These are phyloP conservation scores for Cosmia pyralina DNA, from an alignment of 2,888 invertebrate species.

Conservation along the genomic window DNA sequence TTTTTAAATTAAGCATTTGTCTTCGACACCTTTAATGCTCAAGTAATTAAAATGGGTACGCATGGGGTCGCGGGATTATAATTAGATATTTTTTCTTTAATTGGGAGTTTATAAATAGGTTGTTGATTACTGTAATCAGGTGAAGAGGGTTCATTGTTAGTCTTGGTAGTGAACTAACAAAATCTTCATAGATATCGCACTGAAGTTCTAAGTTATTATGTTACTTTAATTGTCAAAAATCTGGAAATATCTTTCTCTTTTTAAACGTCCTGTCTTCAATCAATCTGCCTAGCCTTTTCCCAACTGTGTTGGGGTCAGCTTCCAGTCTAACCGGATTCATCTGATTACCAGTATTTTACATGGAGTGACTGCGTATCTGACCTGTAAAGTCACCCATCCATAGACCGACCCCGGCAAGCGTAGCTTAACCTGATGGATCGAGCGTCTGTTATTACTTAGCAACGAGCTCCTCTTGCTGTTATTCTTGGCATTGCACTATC, in stretches of 20 bases:
- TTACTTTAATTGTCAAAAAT: not conserved
- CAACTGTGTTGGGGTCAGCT: too few relatives aligned
- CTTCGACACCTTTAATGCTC: conserved; percentile 37
- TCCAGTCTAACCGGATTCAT: too few relatives aligned
- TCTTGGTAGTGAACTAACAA: not conserved
- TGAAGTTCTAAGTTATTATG: not conserved
- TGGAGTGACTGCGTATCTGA: too few relatives aligned
- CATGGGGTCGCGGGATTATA: conserved; percentile 10
- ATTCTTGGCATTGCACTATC: too few relatives aligned
- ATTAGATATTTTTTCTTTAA: not conserved
- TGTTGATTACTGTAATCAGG: conserved; percentile 12
- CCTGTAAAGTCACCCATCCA: too few relatives aligned
- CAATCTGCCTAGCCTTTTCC: too few relatives aligned
- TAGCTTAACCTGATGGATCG: too few relatives aligned
- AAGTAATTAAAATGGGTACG: conserved; percentile 19
- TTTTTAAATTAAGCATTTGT: conserved; percentile 43
- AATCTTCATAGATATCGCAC: not conserved
- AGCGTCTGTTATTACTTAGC: too few relatives aligned
- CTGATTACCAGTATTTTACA: too few relatives aligned
- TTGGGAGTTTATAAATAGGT: not conserved
- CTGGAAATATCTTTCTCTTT: not conserved
- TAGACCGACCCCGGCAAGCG: too few relatives aligned
- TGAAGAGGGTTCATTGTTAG: not conserved
- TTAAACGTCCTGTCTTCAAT: too few relatives aligned
- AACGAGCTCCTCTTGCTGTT: too few relatives aligned